Evolutionary conservation across 2,888 invertebrate species (phyloP).

Genomic region (Geotrupes spiniger): DNA sequence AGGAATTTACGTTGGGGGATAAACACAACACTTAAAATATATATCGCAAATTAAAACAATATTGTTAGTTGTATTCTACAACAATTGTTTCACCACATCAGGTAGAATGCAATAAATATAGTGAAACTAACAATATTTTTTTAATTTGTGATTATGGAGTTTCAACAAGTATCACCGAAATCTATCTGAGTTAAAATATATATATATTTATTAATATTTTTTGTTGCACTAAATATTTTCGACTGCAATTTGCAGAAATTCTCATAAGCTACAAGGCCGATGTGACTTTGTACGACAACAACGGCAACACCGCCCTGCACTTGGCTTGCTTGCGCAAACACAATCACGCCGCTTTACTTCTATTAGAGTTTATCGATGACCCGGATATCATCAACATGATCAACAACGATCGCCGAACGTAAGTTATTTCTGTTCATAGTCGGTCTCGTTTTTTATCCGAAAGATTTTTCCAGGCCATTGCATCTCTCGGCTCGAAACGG

Average conservation of each 20-base stretch:
- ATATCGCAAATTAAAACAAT: too few species aligned
- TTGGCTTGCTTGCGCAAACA: conserved; percentile 59
- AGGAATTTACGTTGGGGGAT: too few species aligned
- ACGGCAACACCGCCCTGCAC: conserved; percentile 61
- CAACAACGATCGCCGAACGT: conserved; percentile 58
- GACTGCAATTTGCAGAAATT: conserved; percentile 54
- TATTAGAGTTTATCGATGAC: conserved; percentile 55
- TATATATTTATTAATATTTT: too few species aligned
- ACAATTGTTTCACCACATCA: too few species aligned
- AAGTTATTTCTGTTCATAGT: conserved; percentile 35
- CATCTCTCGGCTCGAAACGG: conserved; percentile 63
- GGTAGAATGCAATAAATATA: too few species aligned
- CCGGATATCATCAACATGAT: conserved; percentile 50
- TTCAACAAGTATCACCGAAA: too few species aligned
- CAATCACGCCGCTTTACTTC: conserved; percentile 55
- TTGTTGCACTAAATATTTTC: too few species aligned
- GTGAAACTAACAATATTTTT: too few species aligned
- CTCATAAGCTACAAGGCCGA: conserved; percentile 55
- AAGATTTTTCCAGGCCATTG: conserved; percentile 54
- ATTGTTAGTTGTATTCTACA: too few species aligned
- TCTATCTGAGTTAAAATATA: too few species aligned
- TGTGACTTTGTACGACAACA: conserved; percentile 52
- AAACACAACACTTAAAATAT: too few species aligned
- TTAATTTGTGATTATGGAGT: too few species aligned
- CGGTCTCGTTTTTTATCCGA: conserved; percentile 4